These are phyloP conservation scores for Chelidonichthys spinosus DNA, from an alignment of 2,797 vertebrate genomes.

Conservation along the genomic window DNA sequence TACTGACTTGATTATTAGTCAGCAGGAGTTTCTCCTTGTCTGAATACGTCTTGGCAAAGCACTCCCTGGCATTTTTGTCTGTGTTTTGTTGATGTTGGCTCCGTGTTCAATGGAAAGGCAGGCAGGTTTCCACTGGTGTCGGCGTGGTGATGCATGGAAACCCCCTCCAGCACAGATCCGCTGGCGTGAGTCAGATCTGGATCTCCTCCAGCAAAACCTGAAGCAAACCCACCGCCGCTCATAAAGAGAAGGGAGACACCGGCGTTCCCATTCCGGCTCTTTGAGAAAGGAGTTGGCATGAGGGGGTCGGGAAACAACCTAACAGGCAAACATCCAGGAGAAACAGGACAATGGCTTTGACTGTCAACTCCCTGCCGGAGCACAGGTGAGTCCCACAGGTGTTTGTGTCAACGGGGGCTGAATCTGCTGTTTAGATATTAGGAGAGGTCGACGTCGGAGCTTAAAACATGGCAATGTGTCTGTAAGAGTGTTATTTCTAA, in stretches of 20 bases:
- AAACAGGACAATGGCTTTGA: conserved; percentile 44
- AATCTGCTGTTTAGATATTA: background rate
- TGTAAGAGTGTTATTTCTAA: no score
- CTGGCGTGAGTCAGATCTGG: conserved; percentile 56
- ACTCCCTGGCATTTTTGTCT: background rate
- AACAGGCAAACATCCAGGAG: background rate
- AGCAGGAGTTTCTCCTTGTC: background rate
- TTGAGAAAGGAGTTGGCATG: conserved; percentile 17
- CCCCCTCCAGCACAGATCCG: background rate
- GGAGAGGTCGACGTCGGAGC: background rate
- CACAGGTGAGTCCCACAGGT: conserved; percentile 58
- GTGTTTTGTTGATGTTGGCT: conserved; percentile 1
- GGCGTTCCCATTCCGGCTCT: background rate
- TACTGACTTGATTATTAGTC: background rate
- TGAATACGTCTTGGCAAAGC: background rate
- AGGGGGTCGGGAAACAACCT: background rate
- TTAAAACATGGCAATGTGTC: no score
- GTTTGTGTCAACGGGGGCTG: no score
- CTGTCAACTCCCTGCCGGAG: conserved; percentile 15
- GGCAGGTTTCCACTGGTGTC: conserved; percentile 24
- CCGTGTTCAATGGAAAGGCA: background rate
- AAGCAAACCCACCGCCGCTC: background rate
- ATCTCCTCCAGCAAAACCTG: conserved; percentile 26
- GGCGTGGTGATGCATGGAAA: background rate
- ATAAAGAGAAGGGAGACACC: conserved; percentile 7